Evolutionary conservation across 1,140 invertebrate genomes (phyloP), one percentile per base, ranked within the genome.

Genomic region (Bombus superbus): DNA sequence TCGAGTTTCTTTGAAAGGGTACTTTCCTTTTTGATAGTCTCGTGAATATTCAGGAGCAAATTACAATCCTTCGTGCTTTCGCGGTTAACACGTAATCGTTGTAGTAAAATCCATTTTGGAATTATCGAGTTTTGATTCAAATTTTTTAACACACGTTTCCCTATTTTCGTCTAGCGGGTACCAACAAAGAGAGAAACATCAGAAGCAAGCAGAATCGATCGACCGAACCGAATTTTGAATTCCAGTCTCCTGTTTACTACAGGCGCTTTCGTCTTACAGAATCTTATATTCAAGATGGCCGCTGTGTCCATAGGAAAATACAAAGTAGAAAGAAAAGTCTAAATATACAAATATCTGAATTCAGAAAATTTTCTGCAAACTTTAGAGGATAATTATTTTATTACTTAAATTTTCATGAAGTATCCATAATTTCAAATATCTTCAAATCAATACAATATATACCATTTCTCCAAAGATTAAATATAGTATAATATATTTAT

Each of bases 171-270:
- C 28, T n/a, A 62, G 28, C 13, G 28, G 18, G 1, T 22, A 53
- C 18, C 38, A 22, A 62, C 38, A n/a, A 77, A 62, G 2, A 32
- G 13, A 40, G 53, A 22, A 62, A 40, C 57, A 15, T 22, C 18
- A 13, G 75, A 9, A 22, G 38, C 38, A 40, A 77, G 28, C 28
- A n/a, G 38, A 40, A 62, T 62, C 57, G 15, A 59, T 62, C 47
- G 25, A 40, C 38, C 22, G 22, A 44, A 22, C 15, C 35, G 38
- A 66, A 64, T 78, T 78, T 78, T 59, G 62, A 64, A 77, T 77
- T 77, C 75, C 25, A 62, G 15, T 40, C 53, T 77, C 25, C n/a
- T 25, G 38, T 62, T 76, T 76, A 42, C 9, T 40, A 8, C 13
- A 32, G 2, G 15, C 28, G 15, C 38, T 78, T 64, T 25, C 18